These are phyloP conservation scores for Oryzias javanicus DNA, from an alignment of 2,113 vertebrate genomes.

Conservation along the genomic window DNA sequence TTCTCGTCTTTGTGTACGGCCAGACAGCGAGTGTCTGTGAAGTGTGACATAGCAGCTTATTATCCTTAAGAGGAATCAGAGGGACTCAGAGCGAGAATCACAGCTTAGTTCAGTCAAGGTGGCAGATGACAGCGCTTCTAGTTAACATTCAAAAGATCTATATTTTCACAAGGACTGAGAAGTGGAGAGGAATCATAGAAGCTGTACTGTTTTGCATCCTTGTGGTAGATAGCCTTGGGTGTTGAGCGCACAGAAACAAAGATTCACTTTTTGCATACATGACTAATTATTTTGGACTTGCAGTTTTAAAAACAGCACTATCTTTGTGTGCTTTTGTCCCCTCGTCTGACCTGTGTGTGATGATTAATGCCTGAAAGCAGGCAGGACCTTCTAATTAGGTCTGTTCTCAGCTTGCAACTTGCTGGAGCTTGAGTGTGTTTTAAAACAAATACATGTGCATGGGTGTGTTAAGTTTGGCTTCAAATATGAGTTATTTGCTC, in stretches of 20 bases:
- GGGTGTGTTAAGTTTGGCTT: conserved; percentile 35
- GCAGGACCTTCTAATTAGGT: conserved; percentile 49
- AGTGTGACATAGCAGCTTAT: conserved; percentile 17
- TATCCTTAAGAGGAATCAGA: conserved; percentile 15
- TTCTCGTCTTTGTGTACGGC: conserved; percentile 9
- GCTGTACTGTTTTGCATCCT: conserved; percentile 23
- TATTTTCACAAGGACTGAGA: conserved; percentile 34
- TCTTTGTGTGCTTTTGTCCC: conserved; percentile 11
- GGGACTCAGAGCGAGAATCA: conserved; percentile 24
- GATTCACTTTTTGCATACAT: conserved; percentile 9
- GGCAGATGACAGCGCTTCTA: conserved; percentile 20
- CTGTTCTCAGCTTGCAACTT: conserved; percentile 53
- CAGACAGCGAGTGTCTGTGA: conserved; percentile 1
- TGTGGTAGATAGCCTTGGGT: conserved; percentile 13
- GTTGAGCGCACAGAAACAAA: conserved; percentile 13
- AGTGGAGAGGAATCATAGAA: conserved; percentile 34
- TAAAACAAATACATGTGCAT: neutral
- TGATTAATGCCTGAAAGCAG: conserved; percentile 50
- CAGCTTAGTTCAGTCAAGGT: conserved; percentile 17
- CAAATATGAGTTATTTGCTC: conserved; percentile 45
- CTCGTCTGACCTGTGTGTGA: conserved; percentile 40
- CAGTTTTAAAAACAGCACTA: conserved; percentile 42
- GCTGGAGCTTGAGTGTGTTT: conserved; percentile 20
- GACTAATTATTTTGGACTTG: conserved; percentile 50
- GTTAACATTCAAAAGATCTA: conserved; percentile 25